Conservation (phyloP, 2,888 invertebrate genomes). For the Salticus scenicus region DNA sequence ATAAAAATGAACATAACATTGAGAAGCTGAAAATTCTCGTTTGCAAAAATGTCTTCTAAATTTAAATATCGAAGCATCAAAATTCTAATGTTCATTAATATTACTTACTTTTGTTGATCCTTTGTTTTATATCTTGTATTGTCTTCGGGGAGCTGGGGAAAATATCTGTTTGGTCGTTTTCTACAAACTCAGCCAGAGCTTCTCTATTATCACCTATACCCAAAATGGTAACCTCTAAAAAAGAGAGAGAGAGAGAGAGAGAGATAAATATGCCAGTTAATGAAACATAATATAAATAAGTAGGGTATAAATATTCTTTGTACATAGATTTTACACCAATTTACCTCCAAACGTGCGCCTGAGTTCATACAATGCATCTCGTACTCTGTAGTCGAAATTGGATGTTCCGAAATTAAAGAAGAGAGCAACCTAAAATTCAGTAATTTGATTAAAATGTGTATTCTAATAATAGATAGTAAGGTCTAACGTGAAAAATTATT, state of each 20-base stretch:
- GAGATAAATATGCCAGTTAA: too few species aligned
- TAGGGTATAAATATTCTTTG: too few species aligned
- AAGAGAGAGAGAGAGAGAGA: too few species aligned
- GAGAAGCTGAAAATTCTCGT: too few species aligned
- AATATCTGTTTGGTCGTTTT: slow-evolving; percentile 28
- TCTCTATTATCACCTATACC: slow-evolving; percentile 45
- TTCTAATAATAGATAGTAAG: too few species aligned
- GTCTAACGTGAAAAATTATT: too few species aligned
- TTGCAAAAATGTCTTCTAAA: too few species aligned
- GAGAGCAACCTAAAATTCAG: slow-evolving; percentile 48
- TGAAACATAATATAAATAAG: too few species aligned
- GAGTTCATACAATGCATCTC: slow-evolving; percentile 43
- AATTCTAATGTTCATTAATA: neutral
- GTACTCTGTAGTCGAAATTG: slow-evolving; percentile 18
- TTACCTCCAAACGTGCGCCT: slow-evolving; percentile 45
- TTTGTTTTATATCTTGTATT: slow-evolving; percentile 10
- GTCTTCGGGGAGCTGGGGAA: slow-evolving; percentile 24
- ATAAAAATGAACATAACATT: too few species aligned
- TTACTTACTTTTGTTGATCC: slow-evolving; percentile 63
- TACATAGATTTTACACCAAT: too few species aligned
- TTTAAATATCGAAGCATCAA: too few species aligned
- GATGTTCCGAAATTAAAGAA: slow-evolving; percentile 41
- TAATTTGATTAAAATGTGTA: too few species aligned
- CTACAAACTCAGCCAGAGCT: slow-evolving; percentile 3
- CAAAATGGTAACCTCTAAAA: slow-evolving; percentile 44